A percentile compares a stretch with the other conserved stretches of the same genome.
These are phyloP conservation scores for Meles meles DNA, from an alignment of 2,113 vertebrate species.

Conservation along the genomic window DNA sequence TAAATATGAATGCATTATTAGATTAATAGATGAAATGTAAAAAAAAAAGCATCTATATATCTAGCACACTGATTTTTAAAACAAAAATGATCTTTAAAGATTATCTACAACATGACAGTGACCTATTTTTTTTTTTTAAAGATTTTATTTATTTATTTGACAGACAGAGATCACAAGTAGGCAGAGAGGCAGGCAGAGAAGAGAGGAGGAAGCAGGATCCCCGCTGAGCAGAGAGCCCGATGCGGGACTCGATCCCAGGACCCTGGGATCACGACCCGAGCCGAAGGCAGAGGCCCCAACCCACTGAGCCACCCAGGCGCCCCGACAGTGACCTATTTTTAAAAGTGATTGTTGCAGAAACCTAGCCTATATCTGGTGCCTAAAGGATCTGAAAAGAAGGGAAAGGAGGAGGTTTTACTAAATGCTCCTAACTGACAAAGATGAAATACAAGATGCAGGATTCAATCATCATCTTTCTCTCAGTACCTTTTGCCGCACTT, in stretches of 20 bases:
- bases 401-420: neutral
- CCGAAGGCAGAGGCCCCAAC: no score
- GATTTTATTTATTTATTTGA: no score
- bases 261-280: no score
- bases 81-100: conserved; percentile 17
- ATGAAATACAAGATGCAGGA: neutral
- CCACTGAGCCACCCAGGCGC: no score
- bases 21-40: neutral
- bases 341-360: neutral
- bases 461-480: neutral
- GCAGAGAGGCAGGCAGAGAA: no score
- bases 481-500: conserved; percentile 95
- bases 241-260: no score
- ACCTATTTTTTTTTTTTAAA: no score
- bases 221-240: no score
- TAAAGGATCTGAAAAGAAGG: neutral
- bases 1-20: conserved; percentile 70
- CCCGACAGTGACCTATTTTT: neutral
- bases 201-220: no score
- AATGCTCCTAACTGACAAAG: neutral
- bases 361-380: neutral
- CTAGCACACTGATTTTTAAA: conserved; percentile 15
- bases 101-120: neutral
- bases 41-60: neutral
- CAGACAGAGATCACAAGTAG: no score